Evolutionary conservation across 2,797 vertebrate genomes (phyloP).

Genomic region (Acrossocheilus fasciatus): DNA sequence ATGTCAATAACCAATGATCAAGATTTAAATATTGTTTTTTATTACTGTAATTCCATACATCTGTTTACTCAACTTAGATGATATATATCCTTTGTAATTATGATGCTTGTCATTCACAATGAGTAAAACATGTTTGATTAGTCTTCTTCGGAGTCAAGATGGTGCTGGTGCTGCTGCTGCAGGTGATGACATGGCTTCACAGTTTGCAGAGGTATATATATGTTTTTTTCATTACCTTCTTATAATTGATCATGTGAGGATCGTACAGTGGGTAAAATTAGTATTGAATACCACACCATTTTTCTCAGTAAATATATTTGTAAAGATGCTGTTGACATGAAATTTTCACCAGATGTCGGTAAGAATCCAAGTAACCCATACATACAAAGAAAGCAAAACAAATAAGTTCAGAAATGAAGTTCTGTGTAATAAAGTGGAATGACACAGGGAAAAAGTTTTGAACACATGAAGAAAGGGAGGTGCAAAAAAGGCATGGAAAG

Average conservation of each 20-base stretch:
- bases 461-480: too few species aligned
- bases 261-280: too few species aligned
- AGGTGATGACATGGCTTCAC: constrained; percentile 77
- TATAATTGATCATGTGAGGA: neutral
- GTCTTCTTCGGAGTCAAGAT: constrained; percentile 82
- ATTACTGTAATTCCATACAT: neutral
- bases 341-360: too few species aligned
- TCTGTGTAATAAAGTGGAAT: too few species aligned
- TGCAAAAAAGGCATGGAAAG: too few species aligned
- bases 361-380: too few species aligned
- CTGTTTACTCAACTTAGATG: neutral
- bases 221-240: neutral
- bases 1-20: neutral
- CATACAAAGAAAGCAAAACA: too few species aligned
- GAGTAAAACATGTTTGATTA: constrained; percentile 61
- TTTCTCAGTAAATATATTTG: too few species aligned
- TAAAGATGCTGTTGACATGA: too few species aligned
- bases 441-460: too few species aligned
- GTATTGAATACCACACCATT: too few species aligned
- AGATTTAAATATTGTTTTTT: neutral
- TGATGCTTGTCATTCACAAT: neutral
- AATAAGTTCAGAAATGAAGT: too few species aligned
- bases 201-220: constrained; percentile 81
- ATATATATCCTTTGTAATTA: neutral
- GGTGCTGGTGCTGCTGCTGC: constrained; percentile 64